Evolutionary conservation across 2,888 invertebrate genomes (phyloP).

Genomic region (Galeruca laticollis): DNA sequence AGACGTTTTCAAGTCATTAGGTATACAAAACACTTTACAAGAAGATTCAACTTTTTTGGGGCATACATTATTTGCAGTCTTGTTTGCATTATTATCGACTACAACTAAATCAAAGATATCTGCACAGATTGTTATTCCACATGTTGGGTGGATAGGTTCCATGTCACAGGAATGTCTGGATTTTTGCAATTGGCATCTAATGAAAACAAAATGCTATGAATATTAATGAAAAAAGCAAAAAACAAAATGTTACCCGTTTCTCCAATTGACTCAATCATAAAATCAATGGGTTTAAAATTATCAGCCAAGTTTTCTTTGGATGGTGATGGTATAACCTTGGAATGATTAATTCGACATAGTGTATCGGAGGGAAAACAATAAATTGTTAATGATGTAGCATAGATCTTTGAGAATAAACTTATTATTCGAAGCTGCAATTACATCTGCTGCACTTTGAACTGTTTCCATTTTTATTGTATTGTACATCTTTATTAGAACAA

Average conservation of each 20-base stretch:
- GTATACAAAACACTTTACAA: not conserved
- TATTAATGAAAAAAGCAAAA: not conserved
- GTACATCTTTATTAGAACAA: not conserved
- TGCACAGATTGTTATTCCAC: too few species aligned
- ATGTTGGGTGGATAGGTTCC: too few species aligned
- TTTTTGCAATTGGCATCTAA: not conserved
- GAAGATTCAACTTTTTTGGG: not conserved
- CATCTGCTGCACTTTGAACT: not conserved
- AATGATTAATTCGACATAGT: not conserved
- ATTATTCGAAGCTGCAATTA: slow-evolving; percentile 4
- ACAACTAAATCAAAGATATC: not conserved
- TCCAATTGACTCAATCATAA: not conserved
- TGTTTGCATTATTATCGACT: not conserved
- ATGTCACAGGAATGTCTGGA: slow-evolving; percentile 1
- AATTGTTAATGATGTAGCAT: slow-evolving; percentile 1
- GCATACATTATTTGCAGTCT: not conserved
- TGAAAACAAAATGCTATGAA: not conserved
- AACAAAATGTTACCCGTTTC: slow-evolving; percentile 1
- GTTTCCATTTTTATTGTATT: not conserved
- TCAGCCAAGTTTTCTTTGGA: not conserved
- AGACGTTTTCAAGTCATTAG: not conserved
- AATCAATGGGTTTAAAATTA: not conserved
- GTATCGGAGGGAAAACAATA: not conserved
- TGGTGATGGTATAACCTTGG: not conserved
- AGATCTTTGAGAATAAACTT: not conserved